Conservation (phyloP, 2,797 vertebrate species). For the Lycodopsis pacificus region DNA sequence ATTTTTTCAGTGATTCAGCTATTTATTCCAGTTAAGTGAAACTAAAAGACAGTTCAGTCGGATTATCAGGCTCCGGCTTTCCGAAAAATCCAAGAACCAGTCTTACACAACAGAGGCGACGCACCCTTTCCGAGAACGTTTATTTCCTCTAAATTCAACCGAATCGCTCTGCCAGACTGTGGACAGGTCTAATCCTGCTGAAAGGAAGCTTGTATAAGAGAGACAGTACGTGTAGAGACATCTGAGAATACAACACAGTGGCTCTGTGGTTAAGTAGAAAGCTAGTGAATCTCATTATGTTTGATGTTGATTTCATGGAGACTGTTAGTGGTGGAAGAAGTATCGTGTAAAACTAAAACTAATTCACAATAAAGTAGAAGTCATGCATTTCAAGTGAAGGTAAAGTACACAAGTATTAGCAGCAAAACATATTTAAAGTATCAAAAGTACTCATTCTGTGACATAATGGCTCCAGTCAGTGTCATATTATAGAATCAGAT, state of each 20-base stretch:
- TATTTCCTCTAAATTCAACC: not conserved
- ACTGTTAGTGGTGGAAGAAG: not conserved
- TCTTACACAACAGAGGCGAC: not conserved
- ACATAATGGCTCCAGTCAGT: too few relatives aligned
- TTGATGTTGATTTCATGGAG: not conserved
- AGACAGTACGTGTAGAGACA: not conserved
- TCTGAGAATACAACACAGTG: not conserved
- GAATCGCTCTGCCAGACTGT: not conserved
- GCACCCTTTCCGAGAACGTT: conserved; percentile 19
- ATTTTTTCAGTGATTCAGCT: not conserved
- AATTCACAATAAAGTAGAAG: not conserved
- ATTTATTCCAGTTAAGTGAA: not conserved
- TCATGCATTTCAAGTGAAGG: not conserved
- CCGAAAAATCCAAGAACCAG: not conserved
- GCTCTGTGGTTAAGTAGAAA: not conserved
- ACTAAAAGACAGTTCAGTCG: accelerated
- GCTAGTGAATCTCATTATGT: not conserved
- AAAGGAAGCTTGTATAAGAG: not conserved
- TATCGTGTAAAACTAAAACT: not conserved
- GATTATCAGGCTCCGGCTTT: not conserved
- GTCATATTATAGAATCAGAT: not conserved
- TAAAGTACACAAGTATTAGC: too few relatives aligned
- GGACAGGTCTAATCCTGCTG: not conserved
- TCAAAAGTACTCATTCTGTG: too few relatives aligned
- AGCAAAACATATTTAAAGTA: too few relatives aligned